phyloP scores from a whole-genome alignment of 2,797 vertebrate genomes.

The Cryptoprocta ferox region DNA sequence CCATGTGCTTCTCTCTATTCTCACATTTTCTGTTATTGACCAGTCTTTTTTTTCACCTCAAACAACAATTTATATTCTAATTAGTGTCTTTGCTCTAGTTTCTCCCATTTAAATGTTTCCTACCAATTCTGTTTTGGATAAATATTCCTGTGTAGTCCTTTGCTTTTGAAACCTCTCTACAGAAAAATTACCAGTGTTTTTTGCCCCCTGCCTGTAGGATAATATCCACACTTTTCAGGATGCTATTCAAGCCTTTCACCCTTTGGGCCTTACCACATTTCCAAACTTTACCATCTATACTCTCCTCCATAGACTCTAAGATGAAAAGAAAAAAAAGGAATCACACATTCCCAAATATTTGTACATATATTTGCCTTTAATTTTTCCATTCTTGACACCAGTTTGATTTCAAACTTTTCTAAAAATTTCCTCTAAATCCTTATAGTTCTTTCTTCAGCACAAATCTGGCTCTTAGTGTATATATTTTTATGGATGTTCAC shows the following conservation, averaged over 20 bases:
- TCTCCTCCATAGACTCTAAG: not conserved
- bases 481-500: not conserved
- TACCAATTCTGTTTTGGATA: conserved; percentile 37
- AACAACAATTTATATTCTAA: not conserved
- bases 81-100: not conserved
- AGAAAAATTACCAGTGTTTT: not conserved
- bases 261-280: not conserved
- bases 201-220: not conserved
- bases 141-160: not conserved
- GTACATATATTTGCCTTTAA: not conserved
- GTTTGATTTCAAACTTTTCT: not conserved
- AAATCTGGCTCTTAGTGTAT: not conserved
- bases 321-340: not conserved
- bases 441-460: not conserved
- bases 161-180: not conserved
- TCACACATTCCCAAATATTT: not conserved
- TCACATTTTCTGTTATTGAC: not conserved
- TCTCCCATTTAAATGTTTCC: not conserved
- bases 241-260: not conserved
- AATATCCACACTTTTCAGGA: not conserved
- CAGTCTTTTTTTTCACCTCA: not conserved
- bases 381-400: not conserved
- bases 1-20: not conserved
- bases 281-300: not conserved
- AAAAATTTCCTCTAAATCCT: not conserved